Conservation (phyloP, 2,797 vertebrate species). For the Botia kubotai region DNA sequence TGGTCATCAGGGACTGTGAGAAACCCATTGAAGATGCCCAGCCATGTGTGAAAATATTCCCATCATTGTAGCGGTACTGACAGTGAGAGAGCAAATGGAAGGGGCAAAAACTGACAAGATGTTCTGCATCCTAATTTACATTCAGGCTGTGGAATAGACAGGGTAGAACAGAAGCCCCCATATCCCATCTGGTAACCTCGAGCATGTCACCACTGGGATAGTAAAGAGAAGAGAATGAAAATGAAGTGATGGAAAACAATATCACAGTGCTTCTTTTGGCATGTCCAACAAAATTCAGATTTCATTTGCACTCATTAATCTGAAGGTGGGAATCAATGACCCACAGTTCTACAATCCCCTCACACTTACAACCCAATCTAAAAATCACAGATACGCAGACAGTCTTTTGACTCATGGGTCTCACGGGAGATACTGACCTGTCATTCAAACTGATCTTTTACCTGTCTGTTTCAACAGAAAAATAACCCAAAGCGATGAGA, state of each 20-base stretch:
- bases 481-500: background rate
- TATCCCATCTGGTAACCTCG: conserved; percentile 67
- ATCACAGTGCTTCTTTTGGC: conserved; percentile 3
- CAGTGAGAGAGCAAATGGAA: conserved; percentile 46
- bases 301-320: conserved; percentile 48
- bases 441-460: conserved; percentile 7
- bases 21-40: conserved; percentile 43
- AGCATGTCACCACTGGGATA: conserved; percentile 44
- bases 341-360: conserved; percentile 1
- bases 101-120: conserved; percentile 7
- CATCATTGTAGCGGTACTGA: conserved; percentile 26
- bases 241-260: conserved; percentile 35
- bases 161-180: conserved; percentile 54
- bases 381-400: conserved; percentile 20
- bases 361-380: background rate
- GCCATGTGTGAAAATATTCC: conserved; percentile 57
- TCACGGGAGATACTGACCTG: conserved; percentile 2
- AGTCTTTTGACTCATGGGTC: conserved; percentile 10
- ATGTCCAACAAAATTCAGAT: conserved; percentile 26
- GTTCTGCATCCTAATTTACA: conserved; percentile 67
- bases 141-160: conserved; percentile 59
- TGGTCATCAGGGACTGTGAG: conserved; percentile 12
- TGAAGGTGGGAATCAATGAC: conserved; percentile 21
- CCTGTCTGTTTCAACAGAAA: conserved; percentile 18
- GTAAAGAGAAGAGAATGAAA: conserved; percentile 15